Conservation (phyloP, 2,888 invertebrate species). For the Gymnoscelis rufifasciata region DNA sequence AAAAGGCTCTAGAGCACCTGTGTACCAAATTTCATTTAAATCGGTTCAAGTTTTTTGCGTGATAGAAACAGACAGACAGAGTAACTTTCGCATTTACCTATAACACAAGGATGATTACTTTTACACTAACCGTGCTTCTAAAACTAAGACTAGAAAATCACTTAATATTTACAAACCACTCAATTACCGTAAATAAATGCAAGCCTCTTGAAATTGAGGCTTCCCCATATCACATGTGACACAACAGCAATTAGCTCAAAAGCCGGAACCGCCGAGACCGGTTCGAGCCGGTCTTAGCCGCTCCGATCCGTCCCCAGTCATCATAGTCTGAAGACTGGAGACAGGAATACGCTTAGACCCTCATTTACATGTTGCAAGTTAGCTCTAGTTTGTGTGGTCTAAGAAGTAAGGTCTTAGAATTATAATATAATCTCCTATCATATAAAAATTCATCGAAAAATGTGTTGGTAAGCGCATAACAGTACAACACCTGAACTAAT, state of each 20-base stretch:
- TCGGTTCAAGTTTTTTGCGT: too few species aligned
- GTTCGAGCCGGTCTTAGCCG: conserved; percentile 15
- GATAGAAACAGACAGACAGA: too few species aligned
- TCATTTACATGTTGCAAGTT: conserved; percentile 26
- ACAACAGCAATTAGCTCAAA: conserved; percentile 19
- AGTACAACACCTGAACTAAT: too few species aligned
- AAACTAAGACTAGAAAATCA: too few species aligned
- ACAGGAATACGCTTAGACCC: conserved; percentile 22
- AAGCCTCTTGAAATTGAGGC: conserved; percentile 1
- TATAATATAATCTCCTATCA: too few species aligned
- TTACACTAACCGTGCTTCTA: too few species aligned
- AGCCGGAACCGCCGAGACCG: neutral
- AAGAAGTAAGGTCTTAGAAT: neutral
- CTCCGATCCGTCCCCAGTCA: conserved; percentile 22
- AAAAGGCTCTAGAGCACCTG: too few species aligned
- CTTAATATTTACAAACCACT: neutral
- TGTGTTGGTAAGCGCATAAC: too few species aligned
- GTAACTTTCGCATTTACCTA: too few species aligned
- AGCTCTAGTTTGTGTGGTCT: conserved; percentile 4
- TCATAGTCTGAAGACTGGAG: conserved; percentile 21
- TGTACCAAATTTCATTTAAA: too few species aligned
- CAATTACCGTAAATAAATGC: neutral
- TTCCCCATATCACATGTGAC: conserved; percentile 10
- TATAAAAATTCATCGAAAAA: too few species aligned
- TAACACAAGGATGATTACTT: too few species aligned